Percentiles rank a stretch among this genome's conserved stretches.
Conservation (phyloP, 1,140 invertebrate species). For the Formica selysi region DNA sequence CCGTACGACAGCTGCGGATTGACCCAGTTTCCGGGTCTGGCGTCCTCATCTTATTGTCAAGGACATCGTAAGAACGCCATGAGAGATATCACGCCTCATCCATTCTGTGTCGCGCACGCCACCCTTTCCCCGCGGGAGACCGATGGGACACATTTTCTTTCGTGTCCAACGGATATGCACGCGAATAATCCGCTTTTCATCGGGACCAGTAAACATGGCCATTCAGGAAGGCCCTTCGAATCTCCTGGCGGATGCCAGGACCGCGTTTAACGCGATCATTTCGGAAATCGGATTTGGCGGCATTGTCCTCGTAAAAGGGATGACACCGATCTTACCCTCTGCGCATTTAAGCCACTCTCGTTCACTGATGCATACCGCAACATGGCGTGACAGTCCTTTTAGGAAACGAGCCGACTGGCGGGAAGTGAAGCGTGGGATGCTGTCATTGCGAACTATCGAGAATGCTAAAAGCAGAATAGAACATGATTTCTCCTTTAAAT, state of each 20-base stretch:
- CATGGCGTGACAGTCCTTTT: slow-evolving; percentile 63
- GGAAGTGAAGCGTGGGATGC: not conserved
- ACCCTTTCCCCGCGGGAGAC: slow-evolving; percentile 64
- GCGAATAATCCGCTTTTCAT: slow-evolving; percentile 76
- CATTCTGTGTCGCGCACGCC: slow-evolving; percentile 54
- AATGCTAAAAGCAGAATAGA: not conserved
- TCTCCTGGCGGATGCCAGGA: slow-evolving; percentile 70
- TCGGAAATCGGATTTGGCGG: slow-evolving; percentile 81
- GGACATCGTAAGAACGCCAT: slow-evolving; percentile 43
- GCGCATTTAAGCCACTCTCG: slow-evolving; percentile 73
- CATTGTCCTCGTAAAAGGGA: slow-evolving; percentile 77
- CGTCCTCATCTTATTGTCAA: slow-evolving; percentile 40
- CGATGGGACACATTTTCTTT: slow-evolving; percentile 48
- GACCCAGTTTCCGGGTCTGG: slow-evolving; percentile 32
- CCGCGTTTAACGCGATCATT: slow-evolving; percentile 82
- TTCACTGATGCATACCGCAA: slow-evolving; percentile 78
- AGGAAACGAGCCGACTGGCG: not conserved
- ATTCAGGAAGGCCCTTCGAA: slow-evolving; percentile 68
- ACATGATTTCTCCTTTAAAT: not conserved
- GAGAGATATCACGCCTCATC: slow-evolving; percentile 67
- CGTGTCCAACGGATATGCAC: slow-evolving; percentile 63
- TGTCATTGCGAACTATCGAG: slow-evolving; percentile 3
- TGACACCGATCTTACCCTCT: slow-evolving; percentile 76
- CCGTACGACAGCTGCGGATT: slow-evolving; percentile 18
- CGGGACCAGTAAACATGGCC: slow-evolving; percentile 77